Conservation (phyloP, 2,797 vertebrate species). For the Rhynchonycteris naso region DNA sequence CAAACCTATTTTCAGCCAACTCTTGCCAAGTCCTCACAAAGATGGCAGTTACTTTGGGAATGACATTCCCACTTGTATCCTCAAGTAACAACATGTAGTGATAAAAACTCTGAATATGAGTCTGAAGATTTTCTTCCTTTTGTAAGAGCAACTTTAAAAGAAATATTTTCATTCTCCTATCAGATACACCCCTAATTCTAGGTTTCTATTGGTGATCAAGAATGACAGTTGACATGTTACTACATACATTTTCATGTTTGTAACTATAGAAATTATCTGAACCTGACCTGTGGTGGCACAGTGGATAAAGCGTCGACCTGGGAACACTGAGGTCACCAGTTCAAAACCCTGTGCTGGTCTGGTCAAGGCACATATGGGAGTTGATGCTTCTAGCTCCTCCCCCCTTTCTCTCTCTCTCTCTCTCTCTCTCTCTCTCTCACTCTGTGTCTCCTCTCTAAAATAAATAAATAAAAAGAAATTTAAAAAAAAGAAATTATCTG, state of each 20-base stretch:
- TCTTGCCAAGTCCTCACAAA: background rate
- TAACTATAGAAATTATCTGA: background rate
- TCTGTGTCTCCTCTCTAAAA: no score
- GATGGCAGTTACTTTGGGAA: background rate
- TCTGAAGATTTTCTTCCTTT: background rate
- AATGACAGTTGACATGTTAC: background rate
- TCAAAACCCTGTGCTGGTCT: no score
- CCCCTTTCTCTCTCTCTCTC: no score
- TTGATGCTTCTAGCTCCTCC: no score
- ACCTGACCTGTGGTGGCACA: no score
- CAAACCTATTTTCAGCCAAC: background rate
- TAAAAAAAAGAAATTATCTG: background rate
- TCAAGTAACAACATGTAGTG: background rate
- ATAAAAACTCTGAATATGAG: background rate
- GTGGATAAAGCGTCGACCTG: no score
- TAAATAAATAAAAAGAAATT: no score
- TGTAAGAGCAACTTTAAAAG: background rate
- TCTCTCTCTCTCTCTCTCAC: no score
- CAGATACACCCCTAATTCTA: background rate
- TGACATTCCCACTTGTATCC: background rate
- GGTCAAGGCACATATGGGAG: no score
- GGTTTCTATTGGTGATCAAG: background rate
- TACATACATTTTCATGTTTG: background rate
- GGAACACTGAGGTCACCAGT: no score
- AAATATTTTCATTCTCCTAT: background rate